Evolutionary conservation across 2,797 vertebrate genomes (phyloP), one percentile per base, ranked within the genome.

Genomic region (Coregonus sp.): DNA sequence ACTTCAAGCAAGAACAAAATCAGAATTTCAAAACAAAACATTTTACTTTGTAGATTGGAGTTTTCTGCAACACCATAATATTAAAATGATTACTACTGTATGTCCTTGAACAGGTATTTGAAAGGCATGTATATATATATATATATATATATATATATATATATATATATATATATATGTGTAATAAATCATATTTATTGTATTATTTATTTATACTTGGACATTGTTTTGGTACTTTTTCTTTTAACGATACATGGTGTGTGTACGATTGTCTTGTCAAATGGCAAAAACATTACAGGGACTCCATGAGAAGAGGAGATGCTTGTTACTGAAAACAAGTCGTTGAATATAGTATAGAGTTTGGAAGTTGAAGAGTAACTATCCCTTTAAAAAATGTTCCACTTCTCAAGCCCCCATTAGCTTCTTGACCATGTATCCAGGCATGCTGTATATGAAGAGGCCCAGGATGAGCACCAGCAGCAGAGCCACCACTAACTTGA

Each of bases 341-440:
- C 3, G 15, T 40, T 50, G 37, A 70, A 47, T 25, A 25, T 9
- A 70, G 11, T 68, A 29, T 35, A 5, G 15, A 68, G 66, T 63
- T 5, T 29, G 2, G 9, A 25, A 4, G 7, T 63, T 63, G 20
- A 12, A 1, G 25, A 63, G 20, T 20, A 25, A 29, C 59, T 3
- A 63, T 63, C 20, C 4, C 20, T 29, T 63, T 12, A 4, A 61
- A 25, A 20, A 63, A 4, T n/a, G 0, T 63, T 63, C 9, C n/a
- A 63, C 59, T 25, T 98, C 93, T 98, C 96, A 0, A 0, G 95
- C 95, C 15, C 96, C 95, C 59, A 98, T 79, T 83, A 99, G 94
- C 84, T 98, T 99, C 95, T 99, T 99, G 91, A 97, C 97, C 96
- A 97, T 97, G 92, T 99, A 99, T 67, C 97, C 98, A 0, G 97